A percentile compares a stretch with the other conserved stretches of the same genome.
Conservation (phyloP, 2,797 vertebrate genomes). For the Neostethus bicornis region DNA sequence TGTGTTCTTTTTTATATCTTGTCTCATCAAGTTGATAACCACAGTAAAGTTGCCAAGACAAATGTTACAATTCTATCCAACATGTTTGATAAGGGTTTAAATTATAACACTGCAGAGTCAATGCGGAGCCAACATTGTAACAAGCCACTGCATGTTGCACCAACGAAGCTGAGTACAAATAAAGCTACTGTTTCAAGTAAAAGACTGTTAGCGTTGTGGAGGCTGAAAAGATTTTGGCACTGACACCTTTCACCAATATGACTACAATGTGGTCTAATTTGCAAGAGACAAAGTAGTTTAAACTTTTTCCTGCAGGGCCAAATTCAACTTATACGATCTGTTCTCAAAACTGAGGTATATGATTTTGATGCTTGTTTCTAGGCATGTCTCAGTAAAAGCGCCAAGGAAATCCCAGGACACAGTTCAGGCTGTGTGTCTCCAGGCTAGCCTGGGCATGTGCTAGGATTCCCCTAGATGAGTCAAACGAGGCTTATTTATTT, state of each 20-base stretch:
- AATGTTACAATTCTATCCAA: slow-evolving; percentile 18
- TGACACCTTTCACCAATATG: slow-evolving; percentile 35
- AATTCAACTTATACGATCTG: too few species aligned
- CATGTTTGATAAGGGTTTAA: neutral
- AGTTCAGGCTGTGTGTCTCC: too few species aligned
- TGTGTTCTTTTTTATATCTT: neutral
- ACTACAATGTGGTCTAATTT: neutral
- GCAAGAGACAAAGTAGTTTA: too few species aligned
- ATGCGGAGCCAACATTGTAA: slow-evolving; percentile 9
- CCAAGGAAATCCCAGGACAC: too few species aligned
- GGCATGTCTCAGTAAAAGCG: too few species aligned
- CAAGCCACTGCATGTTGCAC: slow-evolving; percentile 58
- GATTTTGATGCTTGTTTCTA: too few species aligned
- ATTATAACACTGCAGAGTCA: slow-evolving; percentile 19
- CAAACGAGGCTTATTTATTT: too few species aligned
- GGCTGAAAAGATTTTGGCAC: slow-evolving; percentile 46
- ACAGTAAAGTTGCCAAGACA: slow-evolving; percentile 32
- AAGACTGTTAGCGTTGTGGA: slow-evolving; percentile 13
- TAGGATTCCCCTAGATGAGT: too few species aligned
- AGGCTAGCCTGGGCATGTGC: too few species aligned
- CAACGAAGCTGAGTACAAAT: slow-evolving; percentile 17
- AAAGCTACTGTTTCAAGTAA: slow-evolving; percentile 35
- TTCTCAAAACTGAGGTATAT: too few species aligned
- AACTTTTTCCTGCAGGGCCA: too few species aligned
- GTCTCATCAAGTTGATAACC: neutral